A percentile compares a stretch with the other conserved stretches of the same genome.
Evolutionary conservation across 2,797 vertebrate species (phyloP).

Genomic region (Spondyliosoma cantharus): DNA sequence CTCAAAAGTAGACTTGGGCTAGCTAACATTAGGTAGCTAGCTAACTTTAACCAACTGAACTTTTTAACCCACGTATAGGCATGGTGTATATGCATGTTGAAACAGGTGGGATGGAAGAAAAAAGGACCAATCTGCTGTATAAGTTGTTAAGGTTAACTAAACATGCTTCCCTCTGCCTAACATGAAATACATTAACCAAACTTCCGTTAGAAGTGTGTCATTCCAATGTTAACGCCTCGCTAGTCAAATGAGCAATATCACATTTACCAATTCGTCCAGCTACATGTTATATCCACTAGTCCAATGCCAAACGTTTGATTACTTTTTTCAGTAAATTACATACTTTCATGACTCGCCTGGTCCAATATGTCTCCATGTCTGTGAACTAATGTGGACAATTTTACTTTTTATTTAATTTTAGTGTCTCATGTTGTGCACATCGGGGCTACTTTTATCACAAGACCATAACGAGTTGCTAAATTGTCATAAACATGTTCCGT

Average conservation of each 20-base stretch:
- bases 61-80: neutral
- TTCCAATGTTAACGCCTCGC: neutral
- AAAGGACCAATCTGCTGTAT: too few relatives aligned
- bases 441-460: neutral
- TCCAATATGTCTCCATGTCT: too few relatives aligned
- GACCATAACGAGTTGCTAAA: neutral
- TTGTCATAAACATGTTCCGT: fast-evolving
- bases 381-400: neutral
- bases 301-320: neutral
- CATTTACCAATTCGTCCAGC: neutral
- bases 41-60: neutral
- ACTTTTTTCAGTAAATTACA: neutral
- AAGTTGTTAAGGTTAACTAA: neutral
- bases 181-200: neutral
- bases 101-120: neutral
- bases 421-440: neutral
- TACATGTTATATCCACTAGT: too few relatives aligned
- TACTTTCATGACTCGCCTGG: neutral
- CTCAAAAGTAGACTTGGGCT: neutral
- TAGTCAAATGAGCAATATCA: neutral
- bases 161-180: neutral
- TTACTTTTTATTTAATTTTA: too few relatives aligned
- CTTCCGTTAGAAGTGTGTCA: neutral
- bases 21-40: neutral
- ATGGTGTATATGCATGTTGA: neutral